Base-by-base conservation (phyloP, 2,113 vertebrate species). In the Trogon melanurus region DNA sequence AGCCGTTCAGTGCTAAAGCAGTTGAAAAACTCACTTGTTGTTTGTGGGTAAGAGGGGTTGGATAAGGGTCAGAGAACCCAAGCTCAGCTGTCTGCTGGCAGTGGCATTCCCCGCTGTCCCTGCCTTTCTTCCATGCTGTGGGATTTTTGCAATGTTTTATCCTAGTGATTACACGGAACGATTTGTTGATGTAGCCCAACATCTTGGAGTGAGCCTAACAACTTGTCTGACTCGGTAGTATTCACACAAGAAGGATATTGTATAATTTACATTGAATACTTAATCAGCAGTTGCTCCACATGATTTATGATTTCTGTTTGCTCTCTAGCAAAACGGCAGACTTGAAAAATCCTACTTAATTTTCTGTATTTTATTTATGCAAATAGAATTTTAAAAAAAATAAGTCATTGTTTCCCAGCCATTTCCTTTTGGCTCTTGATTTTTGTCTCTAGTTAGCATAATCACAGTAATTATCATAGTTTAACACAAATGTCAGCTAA, bases 11-110 rank as follows among this genome's bases (percentile, higher is more conserved):
- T 58, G 34, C 65, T 71, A 6, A 72, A 27, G 53, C 45, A 48
- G 23, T 17, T 74, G 73, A 64, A 96, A 86, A 47, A 41, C 5
- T 64, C 1, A 1, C 6, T 48, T 84, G 56, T 50, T 48, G 41
- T 84, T 53, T 0, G 0, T 71, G 23, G 30, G 4, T 34, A 27
- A 27, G 22, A 2, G 16, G 25, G 6, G 30, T 45, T 56, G 32
- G 60, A 5, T 65, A 29, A 66, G 72, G 44, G 44, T 80, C 19
- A 17, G 75, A 41, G 62, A 83, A 23, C 7, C 10, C 30, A 32
- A 34, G 13, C 75, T 90, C 26, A 58, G 17, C 32, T 3, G 3
- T 79, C 58, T 57, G 30, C 75, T 54, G 56, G 12, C 14, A 5
- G 0, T n/a, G 51, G n/a, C 48, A 11, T 66, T 92, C 53, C 47